These are phyloP conservation scores for Stichodactyla helianthus DNA, from an alignment of 64 coral and sea anemone species.

Conservation along the genomic window DNA sequence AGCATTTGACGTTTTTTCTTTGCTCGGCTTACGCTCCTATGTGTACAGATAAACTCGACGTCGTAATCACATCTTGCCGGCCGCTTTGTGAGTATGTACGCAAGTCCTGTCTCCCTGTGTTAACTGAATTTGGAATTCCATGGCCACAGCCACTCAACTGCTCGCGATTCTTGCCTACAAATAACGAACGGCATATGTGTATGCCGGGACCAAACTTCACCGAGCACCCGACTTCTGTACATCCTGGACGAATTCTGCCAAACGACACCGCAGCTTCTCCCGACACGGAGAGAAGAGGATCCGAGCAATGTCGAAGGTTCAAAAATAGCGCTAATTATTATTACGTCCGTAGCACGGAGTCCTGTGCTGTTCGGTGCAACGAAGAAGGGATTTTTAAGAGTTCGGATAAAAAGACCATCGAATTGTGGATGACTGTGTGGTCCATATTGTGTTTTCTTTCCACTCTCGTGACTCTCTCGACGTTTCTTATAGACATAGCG, in stretches of 20 bases:
- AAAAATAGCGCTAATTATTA: conserved; percentile 94
- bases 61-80: conserved; percentile 76
- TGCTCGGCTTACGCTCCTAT: conserved; percentile 92
- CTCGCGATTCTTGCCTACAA: conserved; percentile 63
- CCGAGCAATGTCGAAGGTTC: conserved; percentile 89
- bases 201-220: conserved; percentile 91
- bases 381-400: conserved; percentile 90
- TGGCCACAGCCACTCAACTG: conserved; percentile 83
- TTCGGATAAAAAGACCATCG: conserved; percentile 74
- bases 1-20: conserved; percentile 78
- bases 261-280: conserved; percentile 28
- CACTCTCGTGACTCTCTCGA: conserved; percentile 60
- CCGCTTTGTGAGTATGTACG: conserved; percentile 90
- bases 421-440: conserved; percentile 86
- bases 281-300: conserved; percentile 32
- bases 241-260: neutral
- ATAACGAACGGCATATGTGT: conserved; percentile 79
- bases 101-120: conserved; percentile 59
- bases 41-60: conserved; percentile 67
- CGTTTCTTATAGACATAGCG: conserved; percentile 75
- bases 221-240: neutral
- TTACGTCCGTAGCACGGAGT: conserved; percentile 71
- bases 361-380: conserved; percentile 79
- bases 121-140: conserved; percentile 70
- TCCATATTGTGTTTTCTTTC: conserved; percentile 92